Evolutionary conservation across 2,888 invertebrate genomes (phyloP), one percentile per base, ranked within the genome.

Genomic region (Tiliacea citrago): DNA sequence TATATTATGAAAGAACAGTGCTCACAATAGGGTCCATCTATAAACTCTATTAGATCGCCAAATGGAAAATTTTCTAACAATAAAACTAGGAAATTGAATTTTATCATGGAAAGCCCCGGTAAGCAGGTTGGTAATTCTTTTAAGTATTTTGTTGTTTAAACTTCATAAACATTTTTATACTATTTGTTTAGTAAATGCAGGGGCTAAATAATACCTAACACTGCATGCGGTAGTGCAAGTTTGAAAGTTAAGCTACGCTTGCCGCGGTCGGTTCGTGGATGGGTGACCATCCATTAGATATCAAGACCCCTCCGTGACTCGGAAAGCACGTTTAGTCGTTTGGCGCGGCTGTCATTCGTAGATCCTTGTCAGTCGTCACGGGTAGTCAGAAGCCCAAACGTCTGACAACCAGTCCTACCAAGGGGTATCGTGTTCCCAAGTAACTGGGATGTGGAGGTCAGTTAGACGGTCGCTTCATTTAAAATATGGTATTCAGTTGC

Each of bases 71-170:
- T 85, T 85, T 68, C 80, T 47, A 83, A 89, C 88, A 90, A 88
- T 88, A 80, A 77, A 81, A 81, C 73, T 70, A 77, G 87, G 72
- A 90, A 89, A 90, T 90, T 88, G 87, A 84, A 88, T 86, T 90
- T 86, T 88, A 84, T 80, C 79, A 83, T 85, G 69, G 75, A 68
- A 77, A 79, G 73, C 78, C 63, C 66, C 76, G 73, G 71, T 65
- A 75, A 67, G 82, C 73, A 78, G 67, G 74, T 66, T 75, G 75
- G 74, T 81, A 84, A 86, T 83, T 86, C 79, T 78, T 84, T 88
- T 86, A 83, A 77, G 78, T 73, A 81, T 77, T 78, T 74, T 80
- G 79, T 75, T 70, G 74, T 63, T 82, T 71, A 63, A 77, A 65
- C 29, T 78, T 80, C 42, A 79, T 77, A 73, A 77, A 77, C 39